Percentiles rank a stretch among this genome's conserved stretches.
phyloP scores from a whole-genome alignment of 2,113 vertebrate species.

The Microtus richardsoni region DNA sequence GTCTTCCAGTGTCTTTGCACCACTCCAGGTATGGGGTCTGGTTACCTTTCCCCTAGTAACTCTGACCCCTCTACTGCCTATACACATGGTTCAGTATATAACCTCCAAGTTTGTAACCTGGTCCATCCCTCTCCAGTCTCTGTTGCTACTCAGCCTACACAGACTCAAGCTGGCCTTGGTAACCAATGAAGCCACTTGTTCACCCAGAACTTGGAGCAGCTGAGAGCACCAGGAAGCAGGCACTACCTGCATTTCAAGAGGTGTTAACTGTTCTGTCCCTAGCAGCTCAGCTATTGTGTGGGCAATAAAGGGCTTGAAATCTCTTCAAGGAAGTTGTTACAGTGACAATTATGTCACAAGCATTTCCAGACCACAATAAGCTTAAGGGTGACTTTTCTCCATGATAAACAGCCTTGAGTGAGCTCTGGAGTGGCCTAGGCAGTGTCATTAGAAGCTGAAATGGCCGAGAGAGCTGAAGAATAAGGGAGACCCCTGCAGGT shows the following conservation, averaged over 20 bases:
- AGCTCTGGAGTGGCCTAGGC: not conserved
- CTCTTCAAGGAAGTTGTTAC: constrained; percentile 63
- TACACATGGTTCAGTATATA: not conserved
- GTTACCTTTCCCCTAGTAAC: not conserved
- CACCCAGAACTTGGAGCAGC: not conserved
- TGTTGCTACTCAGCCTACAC: not conserved
- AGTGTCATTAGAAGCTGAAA: not conserved
- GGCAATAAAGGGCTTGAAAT: constrained; percentile 28
- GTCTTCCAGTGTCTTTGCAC: not conserved
- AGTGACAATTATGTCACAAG: constrained; percentile 43
- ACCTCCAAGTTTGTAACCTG: not conserved
- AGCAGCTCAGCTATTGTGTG: not conserved
- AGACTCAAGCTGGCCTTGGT: not conserved
- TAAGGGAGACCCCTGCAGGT: not conserved
- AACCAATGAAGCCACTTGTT: not conserved
- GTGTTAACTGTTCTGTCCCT: not conserved
- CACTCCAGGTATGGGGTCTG: fast-evolving
- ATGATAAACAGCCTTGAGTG: not conserved
- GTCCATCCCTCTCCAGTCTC: not conserved
- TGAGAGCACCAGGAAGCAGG: not conserved
- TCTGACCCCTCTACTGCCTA: not conserved
- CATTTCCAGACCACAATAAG: constrained; percentile 12
- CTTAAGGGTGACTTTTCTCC: constrained; percentile 53
- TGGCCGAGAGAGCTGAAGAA: not conserved
- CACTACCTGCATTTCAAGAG: not conserved